These are phyloP conservation scores for Paracanthobrama guichenoti DNA, from an alignment of 2,113 vertebrate genomes.

Conservation along the genomic window DNA sequence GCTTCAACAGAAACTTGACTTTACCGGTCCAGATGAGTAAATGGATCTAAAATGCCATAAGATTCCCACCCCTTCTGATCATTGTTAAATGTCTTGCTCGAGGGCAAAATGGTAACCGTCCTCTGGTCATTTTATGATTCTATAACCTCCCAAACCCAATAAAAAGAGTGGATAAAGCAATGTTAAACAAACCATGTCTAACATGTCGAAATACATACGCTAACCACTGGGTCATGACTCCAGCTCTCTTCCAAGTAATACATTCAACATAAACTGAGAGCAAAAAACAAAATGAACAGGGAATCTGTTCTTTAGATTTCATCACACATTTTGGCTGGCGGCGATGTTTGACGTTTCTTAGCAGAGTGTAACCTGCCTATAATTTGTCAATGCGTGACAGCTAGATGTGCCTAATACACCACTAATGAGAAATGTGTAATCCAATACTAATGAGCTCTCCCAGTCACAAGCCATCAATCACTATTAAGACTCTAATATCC, in stretches of 20 bases:
- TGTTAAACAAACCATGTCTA: not conserved
- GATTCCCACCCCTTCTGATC: not conserved
- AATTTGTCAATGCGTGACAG: constrained; percentile 40
- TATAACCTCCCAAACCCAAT: not conserved
- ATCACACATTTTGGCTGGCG: not conserved
- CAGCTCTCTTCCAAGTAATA: not conserved
- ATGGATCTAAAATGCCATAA: not conserved
- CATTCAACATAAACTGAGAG: not conserved
- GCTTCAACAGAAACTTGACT: no score
- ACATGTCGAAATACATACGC: not conserved
- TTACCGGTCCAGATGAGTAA: no score
- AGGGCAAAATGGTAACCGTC: not conserved
- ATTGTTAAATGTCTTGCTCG: not conserved
- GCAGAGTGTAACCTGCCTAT: constrained; percentile 34
- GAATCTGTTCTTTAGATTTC: not conserved
- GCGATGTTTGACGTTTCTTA: constrained; percentile 33
- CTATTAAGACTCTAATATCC: constrained; percentile 6
- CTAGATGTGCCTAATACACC: constrained; percentile 44
- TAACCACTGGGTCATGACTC: not conserved
- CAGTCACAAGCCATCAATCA: constrained; percentile 55
- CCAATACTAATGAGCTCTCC: constrained; percentile 54
- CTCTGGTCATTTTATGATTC: not conserved
- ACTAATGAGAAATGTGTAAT: constrained; percentile 51
- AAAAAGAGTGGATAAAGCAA: not conserved
- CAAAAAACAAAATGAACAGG: not conserved